Evolutionary conservation across 2,888 invertebrate genomes (phyloP).

Genomic region (Quadroppia sp.): DNA sequence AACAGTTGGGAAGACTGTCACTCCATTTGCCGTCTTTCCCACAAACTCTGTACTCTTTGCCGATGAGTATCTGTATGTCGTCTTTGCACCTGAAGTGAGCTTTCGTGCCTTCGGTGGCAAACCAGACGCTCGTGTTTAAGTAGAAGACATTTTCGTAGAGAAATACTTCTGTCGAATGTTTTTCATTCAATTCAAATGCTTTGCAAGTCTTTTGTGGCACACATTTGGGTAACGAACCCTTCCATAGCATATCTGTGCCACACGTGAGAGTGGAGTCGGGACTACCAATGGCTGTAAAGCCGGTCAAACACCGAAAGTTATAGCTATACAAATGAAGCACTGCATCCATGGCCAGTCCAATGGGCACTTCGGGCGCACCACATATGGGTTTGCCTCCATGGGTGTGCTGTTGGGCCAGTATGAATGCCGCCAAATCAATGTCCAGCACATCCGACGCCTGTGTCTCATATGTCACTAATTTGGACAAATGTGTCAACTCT

Average conservation of each 20-base stretch:
- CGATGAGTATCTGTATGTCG: conserved; percentile 39
- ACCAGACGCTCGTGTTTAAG: not conserved
- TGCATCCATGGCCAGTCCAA: conserved; percentile 20
- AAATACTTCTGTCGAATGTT: conserved; percentile 27
- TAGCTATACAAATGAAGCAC: conserved; percentile 33
- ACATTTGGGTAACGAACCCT: conserved; percentile 27
- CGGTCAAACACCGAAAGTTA: conserved; percentile 7
- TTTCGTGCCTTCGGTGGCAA: conserved; percentile 20
- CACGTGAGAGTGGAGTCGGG: not conserved
- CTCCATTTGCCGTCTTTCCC: conserved; percentile 39
- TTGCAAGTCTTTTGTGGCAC: conserved; percentile 14
- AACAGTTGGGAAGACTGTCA: conserved; percentile 31
- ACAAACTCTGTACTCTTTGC: conserved; percentile 36
- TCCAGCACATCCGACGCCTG: not conserved
- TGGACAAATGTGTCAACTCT: conserved; percentile 14
- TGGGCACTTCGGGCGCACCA: conserved; percentile 32
- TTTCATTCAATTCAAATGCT: conserved; percentile 23
- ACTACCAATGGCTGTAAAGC: conserved; percentile 27
- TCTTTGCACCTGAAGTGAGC: conserved; percentile 36
- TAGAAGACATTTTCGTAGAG: conserved; percentile 33
- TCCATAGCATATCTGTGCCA: conserved; percentile 36
- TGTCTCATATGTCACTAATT: conserved; percentile 27
- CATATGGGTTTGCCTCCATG: conserved; percentile 32
- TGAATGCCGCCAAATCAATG: conserved; percentile 39
- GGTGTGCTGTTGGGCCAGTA: conserved; percentile 36